Evolutionary conservation across 1,140 invertebrate species (phyloP), one percentile per base, ranked within the genome.

Genomic region (Oedothorax gibbosus): DNA sequence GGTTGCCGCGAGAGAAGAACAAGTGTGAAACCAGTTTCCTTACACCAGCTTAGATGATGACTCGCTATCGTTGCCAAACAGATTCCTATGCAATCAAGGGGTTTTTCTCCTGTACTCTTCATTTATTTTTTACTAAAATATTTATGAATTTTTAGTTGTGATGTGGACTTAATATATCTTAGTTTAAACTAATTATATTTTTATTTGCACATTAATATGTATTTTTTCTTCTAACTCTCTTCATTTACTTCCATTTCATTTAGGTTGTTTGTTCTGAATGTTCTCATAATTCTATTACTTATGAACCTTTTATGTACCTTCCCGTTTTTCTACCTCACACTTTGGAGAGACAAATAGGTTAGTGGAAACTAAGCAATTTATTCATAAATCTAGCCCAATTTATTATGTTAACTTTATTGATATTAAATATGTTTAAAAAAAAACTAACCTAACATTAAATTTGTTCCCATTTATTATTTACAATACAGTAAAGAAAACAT

Each of bases 231-330:
- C 64, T 62, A 51, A 50, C 57, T 10, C 35, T 75, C 35, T 71
- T 10, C n/a, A 50, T n/a, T n/a, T n/a, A 54, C 51, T 62, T 64
- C 10, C 12, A 54, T 51, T 69, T n/a, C n/a, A n/a, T 86, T 1
- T 88, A 94, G 93, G 93, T 94, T 75, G 91, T 94, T 49, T 95
- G 94, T 87, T 92, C 91, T n/a, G 91, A 91, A 60, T 95, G 94
- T 89, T 91, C 91, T 57, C 93, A 93, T 88, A 91, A 93, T 14
- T 94, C 93, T 6, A 92, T 94, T 11, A 94, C 93, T 11, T 94
- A 93, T 87, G 94, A 95, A 87, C 93, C 94, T 54, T 95, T 95
- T 86, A 94, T 94, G 93, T 94, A 94, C 88, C 90, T 95, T 5
- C 93, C 93, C 18, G 92, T 95, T 57, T 94, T 93, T 9, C 89